Evolutionary conservation across 2,888 invertebrate genomes (phyloP), one percentile per base, ranked within the genome.

Genomic region (Neoascia interrupta): DNA sequence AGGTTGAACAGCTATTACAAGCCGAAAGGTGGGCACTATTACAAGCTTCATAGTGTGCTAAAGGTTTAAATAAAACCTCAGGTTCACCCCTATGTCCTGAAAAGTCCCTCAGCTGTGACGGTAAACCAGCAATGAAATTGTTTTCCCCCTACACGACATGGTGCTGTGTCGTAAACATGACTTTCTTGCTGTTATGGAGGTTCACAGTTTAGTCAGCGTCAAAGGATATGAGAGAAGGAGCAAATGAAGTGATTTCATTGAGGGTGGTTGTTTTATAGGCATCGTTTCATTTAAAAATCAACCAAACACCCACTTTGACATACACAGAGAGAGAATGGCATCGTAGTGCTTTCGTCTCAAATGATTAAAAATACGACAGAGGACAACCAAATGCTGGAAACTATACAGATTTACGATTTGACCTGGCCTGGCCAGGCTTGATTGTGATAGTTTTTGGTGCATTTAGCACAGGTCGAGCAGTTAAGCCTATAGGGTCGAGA

Each of bases 11-110:
- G n/a, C n/a, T n/a, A n/a, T n/a, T n/a, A n/a, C n/a, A n/a, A n/a
- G n/a, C n/a, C n/a, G n/a, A n/a, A n/a, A n/a, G n/a, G n/a, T n/a
- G n/a, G 23, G n/a, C 23, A 41, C 36, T 16, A 66, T 34, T n/a
- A 6, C 31, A 21, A 68, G 54, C 53, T 68, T 73, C 60, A 68
- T 74, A 53, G 73, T 74, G 73, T 74, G 74, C 47, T 68, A 68
- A 69, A n/a, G 34, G 61, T 68, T 68, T 34, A 70, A 61, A 60
- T 69, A 61, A 73, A 68, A 74, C 53, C 68, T 53, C 43, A 49
- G 45, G 47, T 34, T 54, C 54, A n/a, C 28, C 58, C 47, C 34
- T 47, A 53, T 68, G 56, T 53, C 11, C 53, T 45, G 15, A 18
- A 4, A 16, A 26, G n/a, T n/a, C n/a, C 26, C 4, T 26, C 26